Base-by-base conservation (phyloP, 2,113 vertebrate species). In the Diadophis punctatus region DNA sequence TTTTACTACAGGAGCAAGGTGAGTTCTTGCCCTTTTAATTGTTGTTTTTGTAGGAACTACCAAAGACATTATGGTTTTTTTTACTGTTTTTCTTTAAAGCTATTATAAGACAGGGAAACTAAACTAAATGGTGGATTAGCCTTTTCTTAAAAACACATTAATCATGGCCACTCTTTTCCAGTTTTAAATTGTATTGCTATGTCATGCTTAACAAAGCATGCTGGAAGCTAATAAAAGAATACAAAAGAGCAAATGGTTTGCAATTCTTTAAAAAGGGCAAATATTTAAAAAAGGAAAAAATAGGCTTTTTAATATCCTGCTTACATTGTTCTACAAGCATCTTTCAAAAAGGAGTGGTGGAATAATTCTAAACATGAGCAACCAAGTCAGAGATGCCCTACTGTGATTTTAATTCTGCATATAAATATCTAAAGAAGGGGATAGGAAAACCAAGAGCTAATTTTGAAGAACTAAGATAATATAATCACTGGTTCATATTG, bases 341-440 rank as follows among this genome's bases (percentile, higher is more conserved):
- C 52, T 95, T 94, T 95, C 94, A 94, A 92, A 93, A 56, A 92
- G 90, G 86, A 95, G 87, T 90, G 85, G 93, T 58, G n/a, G 8
- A 91, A 92, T 96, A 93, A 95, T 96, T 93, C 92, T 95, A 3
- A 4, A 89, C 91, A 96, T 95, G 52, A 20, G 60, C 94, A 94
- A 20, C 27, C 94, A 95, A 94, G 68, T 91, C 46, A 92, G 84
- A 94, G 55, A 80, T 91, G 12, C 89, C 93, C 95, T 93, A 95
- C 94, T 95, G 93, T 94, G 93, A 95, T 95, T 95, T 96, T 96
- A 96, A 96, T 97, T 96, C 92, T 63, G 3, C 48, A 9, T 92
- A 91, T 96, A 96, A 96, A 96, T 95, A 95, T 95, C 55, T 93
- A 93, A 91, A 55, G 84, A 3, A 43, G 20, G 52, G 91, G 87